phyloP scores from a whole-genome alignment of 2,113 vertebrate species.

The Cochlearius cochlearius region DNA sequence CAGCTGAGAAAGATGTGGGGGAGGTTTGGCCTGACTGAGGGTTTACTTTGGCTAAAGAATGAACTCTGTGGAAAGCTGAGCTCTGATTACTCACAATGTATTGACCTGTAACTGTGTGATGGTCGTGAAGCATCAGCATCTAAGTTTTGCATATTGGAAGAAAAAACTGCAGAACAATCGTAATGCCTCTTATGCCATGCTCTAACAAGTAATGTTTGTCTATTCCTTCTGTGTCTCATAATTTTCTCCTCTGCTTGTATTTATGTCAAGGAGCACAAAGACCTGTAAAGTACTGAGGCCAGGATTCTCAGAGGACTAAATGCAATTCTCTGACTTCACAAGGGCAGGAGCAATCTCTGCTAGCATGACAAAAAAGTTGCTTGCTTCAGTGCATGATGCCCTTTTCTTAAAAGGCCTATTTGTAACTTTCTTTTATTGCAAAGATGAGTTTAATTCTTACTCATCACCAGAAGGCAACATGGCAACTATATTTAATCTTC shows the following conservation, averaged over 20 bases:
- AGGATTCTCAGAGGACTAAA: not conserved
- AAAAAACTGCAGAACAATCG: not conserved
- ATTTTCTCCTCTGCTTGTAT: not conserved
- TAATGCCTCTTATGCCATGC: not conserved
- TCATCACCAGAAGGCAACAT: not conserved
- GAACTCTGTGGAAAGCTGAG: not conserved
- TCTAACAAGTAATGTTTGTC: not conserved
- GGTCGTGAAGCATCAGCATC: rapidly evolving
- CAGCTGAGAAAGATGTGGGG: not conserved
- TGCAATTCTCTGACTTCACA: not conserved
- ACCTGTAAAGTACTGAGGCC: not conserved
- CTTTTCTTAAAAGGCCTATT: not conserved
- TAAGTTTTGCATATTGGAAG: not conserved
- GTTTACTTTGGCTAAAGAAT: not conserved
- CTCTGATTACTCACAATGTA: not conserved
- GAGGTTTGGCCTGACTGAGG: not conserved
- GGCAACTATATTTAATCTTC: not conserved
- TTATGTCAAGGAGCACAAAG: not conserved
- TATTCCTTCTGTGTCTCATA: not conserved
- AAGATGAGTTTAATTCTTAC: not conserved
- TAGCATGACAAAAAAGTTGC: not conserved
- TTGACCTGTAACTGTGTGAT: not conserved
- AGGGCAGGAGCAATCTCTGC: not conserved
- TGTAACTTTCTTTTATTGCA: not conserved
- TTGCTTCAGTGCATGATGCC: not conserved